Base-by-base conservation (phyloP, 2,113 vertebrate genomes). In the Calidris pygmaea region DNA sequence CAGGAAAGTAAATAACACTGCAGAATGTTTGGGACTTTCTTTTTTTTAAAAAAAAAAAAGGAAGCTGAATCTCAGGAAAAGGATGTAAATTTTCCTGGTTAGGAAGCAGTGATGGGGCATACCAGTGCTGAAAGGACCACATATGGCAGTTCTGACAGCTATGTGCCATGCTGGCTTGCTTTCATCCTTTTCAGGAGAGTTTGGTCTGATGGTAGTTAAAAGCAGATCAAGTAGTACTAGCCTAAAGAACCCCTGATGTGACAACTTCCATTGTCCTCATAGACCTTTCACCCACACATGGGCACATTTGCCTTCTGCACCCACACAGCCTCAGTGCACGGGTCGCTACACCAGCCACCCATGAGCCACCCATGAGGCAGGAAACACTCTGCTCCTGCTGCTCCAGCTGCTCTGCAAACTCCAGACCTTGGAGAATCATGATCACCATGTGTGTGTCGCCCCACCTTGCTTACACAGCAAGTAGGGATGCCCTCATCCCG, bases 271-370 rank as follows among this genome's bases (percentile, higher is more conserved):
- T 47, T 47, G 39, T 53, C 47, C 53, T 66, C 58, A 75, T 1
- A 1, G 47, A 23, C 14, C 19, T 43, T 78, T 56, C 58, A 60
- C 17, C 22, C n/a, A 23, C 29, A 16, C 3, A 6, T 1, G 9
- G 41, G 5, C 27, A 75, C 26, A 27, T 8, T 27, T 68, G 32
- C 9, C 29, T 60, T 59, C 70, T 87, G 39, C 18, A 27, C 37
- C 5, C 70, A 81, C 47, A 34, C 12, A 71, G 17, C 26, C 52
- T 59, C 37, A 19, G 47, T 10, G 13, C 14, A 5, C 0, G 0
- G 16, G 10, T 26, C 1, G 6, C 14, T 52, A 59, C 50, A 41
- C 0, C 0, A 67, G 16, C 21, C 27, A 48, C 10, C 29, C 2
- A 0, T 20, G 45, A 89, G n/a, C 18, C 16, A 48, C 12, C 19